Evolutionary conservation across 2,888 invertebrate genomes (phyloP).

Genomic region (Drosophila cognata): DNA sequence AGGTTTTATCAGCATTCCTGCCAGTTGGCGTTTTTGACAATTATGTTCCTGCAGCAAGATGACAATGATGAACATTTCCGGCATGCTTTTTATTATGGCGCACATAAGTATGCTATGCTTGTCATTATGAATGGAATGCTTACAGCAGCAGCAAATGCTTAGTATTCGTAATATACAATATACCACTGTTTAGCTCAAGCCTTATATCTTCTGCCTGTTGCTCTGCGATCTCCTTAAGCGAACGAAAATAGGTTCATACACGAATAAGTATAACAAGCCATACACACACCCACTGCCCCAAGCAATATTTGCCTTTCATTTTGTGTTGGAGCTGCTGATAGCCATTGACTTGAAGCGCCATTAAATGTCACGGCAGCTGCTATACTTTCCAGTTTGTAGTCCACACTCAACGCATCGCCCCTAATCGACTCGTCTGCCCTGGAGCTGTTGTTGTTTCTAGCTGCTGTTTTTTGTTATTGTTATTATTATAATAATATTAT

Average conservation of each 20-base stretch:
- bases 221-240: slow-evolving; percentile 13
- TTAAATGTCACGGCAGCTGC: slow-evolving; percentile 69
- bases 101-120: slow-evolving; percentile 67
- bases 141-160: background rate
- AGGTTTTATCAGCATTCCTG: slow-evolving; percentile 26
- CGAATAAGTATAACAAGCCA: slow-evolving; percentile 5
- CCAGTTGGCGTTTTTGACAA: slow-evolving; percentile 24
- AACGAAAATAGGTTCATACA: slow-evolving; percentile 20
- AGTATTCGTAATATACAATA: slow-evolving; percentile 15
- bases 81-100: slow-evolving; percentile 29
- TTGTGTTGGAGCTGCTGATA: slow-evolving; percentile 49
- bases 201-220: slow-evolving; percentile 40
- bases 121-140: slow-evolving; percentile 14
- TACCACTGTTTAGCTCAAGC: background rate
- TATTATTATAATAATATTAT: slow-evolving; percentile 56
- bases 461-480: slow-evolving; percentile 34
- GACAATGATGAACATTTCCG: slow-evolving; percentile 28
- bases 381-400: slow-evolving; percentile 25
- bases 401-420: background rate
- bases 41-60: slow-evolving; percentile 42
- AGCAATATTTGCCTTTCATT: slow-evolving; percentile 38
- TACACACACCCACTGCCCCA: background rate
- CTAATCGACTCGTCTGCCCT: slow-evolving; percentile 48
- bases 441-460: slow-evolving; percentile 51
- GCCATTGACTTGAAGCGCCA: slow-evolving; percentile 47